Percentiles rank a stretch among this genome's conserved stretches.
Conservation (phyloP, 1,140 invertebrate genomes). For the Trachymyrmex cornetzi region DNA sequence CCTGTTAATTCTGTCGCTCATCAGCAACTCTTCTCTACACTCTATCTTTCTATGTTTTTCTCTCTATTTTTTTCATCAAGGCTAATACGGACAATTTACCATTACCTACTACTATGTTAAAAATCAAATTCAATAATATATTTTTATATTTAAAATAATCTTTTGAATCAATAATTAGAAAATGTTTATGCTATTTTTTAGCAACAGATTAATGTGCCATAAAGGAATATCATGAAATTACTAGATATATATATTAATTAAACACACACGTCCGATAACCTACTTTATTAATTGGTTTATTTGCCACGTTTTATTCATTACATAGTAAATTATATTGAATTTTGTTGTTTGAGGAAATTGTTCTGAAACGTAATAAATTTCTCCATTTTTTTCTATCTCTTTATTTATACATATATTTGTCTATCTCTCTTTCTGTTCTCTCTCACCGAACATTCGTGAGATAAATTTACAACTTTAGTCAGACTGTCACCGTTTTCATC, state of each 20-base stretch:
- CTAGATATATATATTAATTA: background rate
- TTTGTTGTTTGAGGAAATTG: background rate
- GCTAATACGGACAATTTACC: background rate
- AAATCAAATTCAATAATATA: conserved; percentile 8
- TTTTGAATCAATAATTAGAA: background rate
- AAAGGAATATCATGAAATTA: background rate
- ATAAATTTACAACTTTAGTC: conserved; percentile 49
- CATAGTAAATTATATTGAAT: conserved; percentile 1
- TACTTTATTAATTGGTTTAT: conserved; percentile 25
- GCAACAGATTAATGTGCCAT: background rate
- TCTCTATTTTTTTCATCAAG: conserved; percentile 2
- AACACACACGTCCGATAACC: background rate
- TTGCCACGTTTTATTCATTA: background rate
- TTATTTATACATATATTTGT: background rate
- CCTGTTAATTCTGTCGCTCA: conserved; percentile 9
- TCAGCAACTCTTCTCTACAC: conserved; percentile 1
- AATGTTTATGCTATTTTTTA: background rate
- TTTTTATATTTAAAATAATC: background rate
- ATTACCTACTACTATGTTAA: background rate
- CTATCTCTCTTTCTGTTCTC: background rate
- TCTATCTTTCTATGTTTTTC: conserved; percentile 5
- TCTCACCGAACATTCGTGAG: background rate
- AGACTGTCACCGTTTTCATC: conserved; percentile 10
- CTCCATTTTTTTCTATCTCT: background rate
- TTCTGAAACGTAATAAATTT: conserved; percentile 43